A percentile compares a stretch with the other conserved stretches of the same genome.
These are phyloP conservation scores for Drosophila mayaguana DNA, from an alignment of 2,888 invertebrate species.

Conservation along the genomic window DNA sequence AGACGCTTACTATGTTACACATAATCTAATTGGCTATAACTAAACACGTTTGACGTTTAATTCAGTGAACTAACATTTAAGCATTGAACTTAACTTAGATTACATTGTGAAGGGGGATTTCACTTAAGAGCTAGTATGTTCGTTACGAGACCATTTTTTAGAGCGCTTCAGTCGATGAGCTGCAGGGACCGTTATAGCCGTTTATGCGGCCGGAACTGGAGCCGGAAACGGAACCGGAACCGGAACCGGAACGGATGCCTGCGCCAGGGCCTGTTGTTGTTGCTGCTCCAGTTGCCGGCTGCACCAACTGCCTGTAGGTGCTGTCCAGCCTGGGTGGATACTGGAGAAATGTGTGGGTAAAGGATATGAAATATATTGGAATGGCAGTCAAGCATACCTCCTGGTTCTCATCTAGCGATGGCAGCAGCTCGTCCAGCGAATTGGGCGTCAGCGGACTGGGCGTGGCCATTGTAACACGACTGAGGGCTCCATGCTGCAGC, in stretches of 20 bases:
- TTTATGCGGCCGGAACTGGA: conserved; percentile 33
- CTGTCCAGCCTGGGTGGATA: conserved; percentile 72
- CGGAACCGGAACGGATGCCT: conserved; percentile 8
- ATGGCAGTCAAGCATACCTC: conserved; percentile 86
- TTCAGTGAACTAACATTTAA: conserved; percentile 57
- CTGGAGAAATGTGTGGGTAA: conserved; percentile 35
- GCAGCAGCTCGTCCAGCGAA: conserved; percentile 93
- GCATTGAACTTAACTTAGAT: conserved; percentile 47
- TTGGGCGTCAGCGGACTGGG: conserved; percentile 93
- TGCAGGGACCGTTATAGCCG: conserved; percentile 85
- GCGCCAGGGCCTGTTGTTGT: conserved; percentile 23
- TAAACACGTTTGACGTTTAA: conserved; percentile 75
- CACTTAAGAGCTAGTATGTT: conserved; percentile 24
- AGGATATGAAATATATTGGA: background rate
- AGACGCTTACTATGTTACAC: conserved; percentile 74
- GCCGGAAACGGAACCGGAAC: background rate
- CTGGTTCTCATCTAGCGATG: conserved; percentile 92
- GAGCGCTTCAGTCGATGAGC: conserved; percentile 87
- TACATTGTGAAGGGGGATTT: background rate
- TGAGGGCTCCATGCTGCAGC: conserved; percentile 77
- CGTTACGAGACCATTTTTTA: conserved; percentile 38
- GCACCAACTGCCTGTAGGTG: conserved; percentile 69
- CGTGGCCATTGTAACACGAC: conserved; percentile 85
- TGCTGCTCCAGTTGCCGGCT: conserved; percentile 41
- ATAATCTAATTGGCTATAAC: conserved; percentile 73